These are phyloP conservation scores for Apodemia duryi DNA, from an alignment of 2,888 invertebrate genomes.

Conservation along the genomic window DNA sequence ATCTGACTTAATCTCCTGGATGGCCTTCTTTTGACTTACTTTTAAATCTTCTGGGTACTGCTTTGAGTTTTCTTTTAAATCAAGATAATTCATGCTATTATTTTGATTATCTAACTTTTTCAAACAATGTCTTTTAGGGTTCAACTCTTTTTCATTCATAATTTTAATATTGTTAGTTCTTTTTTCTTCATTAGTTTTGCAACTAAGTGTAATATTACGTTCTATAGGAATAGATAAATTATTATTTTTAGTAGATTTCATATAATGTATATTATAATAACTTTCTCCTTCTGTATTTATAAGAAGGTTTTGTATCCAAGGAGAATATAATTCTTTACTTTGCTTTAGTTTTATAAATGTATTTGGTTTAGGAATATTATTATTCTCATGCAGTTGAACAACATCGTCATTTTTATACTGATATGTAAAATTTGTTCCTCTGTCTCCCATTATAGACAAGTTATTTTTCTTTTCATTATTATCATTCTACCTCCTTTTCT, in stretches of 20 bases:
- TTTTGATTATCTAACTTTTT: not conserved
- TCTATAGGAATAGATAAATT: not conserved
- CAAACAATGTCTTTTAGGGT: not conserved
- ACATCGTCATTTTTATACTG: not conserved
- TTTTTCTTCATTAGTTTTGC: too few species aligned
- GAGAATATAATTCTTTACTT: conserved; percentile 54
- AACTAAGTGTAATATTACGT: not conserved
- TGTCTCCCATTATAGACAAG: not conserved
- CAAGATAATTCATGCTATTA: not conserved
- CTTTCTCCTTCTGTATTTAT: conserved; percentile 41
- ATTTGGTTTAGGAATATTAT: not conserved
- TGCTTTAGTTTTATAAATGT: not conserved
- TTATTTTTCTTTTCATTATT: not conserved
- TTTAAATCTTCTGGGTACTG: not conserved
- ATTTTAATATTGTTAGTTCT: too few species aligned
- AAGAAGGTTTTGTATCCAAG: conserved; percentile 57
- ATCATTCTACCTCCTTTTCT: too few species aligned
- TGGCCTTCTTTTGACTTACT: not conserved
- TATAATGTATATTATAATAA: conserved; percentile 11
- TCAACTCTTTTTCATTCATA: not conserved
- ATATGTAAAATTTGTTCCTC: too few species aligned
- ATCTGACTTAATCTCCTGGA: not conserved
- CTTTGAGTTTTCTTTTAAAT: not conserved
- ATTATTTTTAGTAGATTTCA: not conserved
- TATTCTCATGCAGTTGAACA: not conserved